Conservation (phyloP, 2,113 vertebrate genomes). For the Parotia lawesii region DNA sequence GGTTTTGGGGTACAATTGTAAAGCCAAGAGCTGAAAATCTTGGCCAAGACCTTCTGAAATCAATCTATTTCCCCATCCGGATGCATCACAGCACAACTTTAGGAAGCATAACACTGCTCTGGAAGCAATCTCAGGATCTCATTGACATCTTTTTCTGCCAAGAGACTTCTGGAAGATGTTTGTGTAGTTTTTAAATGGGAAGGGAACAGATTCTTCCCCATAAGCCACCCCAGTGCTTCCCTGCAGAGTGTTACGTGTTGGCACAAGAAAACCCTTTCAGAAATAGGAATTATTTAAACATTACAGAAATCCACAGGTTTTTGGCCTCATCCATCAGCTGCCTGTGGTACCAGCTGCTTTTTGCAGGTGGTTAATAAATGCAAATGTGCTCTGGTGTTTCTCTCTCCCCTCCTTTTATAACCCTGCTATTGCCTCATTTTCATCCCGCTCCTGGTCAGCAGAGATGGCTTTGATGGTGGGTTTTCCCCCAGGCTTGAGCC, state of each 20-base stretch:
- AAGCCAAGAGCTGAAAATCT: background rate
- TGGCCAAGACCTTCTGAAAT: background rate
- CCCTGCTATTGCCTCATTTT: background rate
- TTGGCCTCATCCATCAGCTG: background rate
- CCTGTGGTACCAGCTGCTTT: background rate
- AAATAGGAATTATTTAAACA: background rate
- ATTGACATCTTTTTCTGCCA: background rate
- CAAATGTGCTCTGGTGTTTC: background rate
- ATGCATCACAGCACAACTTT: background rate
- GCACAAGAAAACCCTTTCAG: background rate
- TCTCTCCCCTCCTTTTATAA: background rate
- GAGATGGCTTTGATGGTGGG: background rate
- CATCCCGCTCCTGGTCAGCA: background rate
- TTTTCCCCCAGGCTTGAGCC: background rate
- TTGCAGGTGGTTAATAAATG: slow-evolving; percentile 22
- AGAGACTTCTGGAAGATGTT: background rate
- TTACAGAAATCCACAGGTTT: background rate
- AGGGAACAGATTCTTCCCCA: background rate
- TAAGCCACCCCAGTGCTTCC: background rate
- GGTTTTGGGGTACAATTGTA: background rate
- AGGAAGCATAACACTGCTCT: background rate
- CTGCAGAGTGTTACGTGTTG: background rate
- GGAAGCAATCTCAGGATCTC: background rate
- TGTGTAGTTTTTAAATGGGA: background rate
- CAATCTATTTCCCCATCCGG: background rate